Conservation (phyloP, 2,888 invertebrate genomes). For the Dioctria linearis region DNA sequence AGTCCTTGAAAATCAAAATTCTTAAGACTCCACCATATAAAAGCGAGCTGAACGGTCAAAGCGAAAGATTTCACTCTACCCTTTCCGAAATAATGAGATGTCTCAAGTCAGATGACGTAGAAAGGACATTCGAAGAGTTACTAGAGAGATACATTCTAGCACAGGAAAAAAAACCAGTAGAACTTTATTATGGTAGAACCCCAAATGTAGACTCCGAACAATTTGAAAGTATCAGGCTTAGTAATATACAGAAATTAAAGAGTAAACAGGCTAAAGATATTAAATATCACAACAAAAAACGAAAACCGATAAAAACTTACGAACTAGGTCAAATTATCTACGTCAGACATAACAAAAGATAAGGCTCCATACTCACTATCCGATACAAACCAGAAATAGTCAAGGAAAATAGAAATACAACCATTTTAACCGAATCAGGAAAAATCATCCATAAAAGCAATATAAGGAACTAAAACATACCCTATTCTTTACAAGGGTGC, state of each 20-base stretch:
- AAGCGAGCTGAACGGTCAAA: conserved; percentile 54
- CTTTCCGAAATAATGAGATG: conserved; percentile 59
- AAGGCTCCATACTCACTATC: conserved; percentile 52
- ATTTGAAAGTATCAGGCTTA: conserved; percentile 51
- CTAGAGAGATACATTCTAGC: conserved; percentile 55
- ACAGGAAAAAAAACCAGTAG: conserved; percentile 56
- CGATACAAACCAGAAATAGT: conserved; percentile 56
- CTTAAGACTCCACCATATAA: conserved; percentile 55
- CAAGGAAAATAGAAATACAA: conserved; percentile 53
- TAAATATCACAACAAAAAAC: conserved; percentile 53
- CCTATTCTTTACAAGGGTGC: conserved; percentile 10
- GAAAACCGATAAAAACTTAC: conserved; percentile 52
- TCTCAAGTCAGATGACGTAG: conserved; percentile 46
- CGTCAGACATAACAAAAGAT: conserved; percentile 52
- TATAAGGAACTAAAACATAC: conserved; percentile 46
- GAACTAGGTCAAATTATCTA: conserved; percentile 47
- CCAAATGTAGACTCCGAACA: conserved; percentile 50
- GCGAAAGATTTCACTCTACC: conserved; percentile 59
- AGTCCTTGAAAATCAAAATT: conserved; percentile 56
- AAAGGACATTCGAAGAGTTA: conserved; percentile 56
- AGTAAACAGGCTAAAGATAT: conserved; percentile 56
- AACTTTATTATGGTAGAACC: conserved; percentile 47
- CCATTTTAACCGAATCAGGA: conserved; percentile 52
- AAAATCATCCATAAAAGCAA: conserved; percentile 54
- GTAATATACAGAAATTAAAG: conserved; percentile 50